Percentiles rank a stretch among this genome's conserved stretches.
Conservation (phyloP, 1,140 invertebrate genomes). For the Drosophila micromelanica region DNA sequence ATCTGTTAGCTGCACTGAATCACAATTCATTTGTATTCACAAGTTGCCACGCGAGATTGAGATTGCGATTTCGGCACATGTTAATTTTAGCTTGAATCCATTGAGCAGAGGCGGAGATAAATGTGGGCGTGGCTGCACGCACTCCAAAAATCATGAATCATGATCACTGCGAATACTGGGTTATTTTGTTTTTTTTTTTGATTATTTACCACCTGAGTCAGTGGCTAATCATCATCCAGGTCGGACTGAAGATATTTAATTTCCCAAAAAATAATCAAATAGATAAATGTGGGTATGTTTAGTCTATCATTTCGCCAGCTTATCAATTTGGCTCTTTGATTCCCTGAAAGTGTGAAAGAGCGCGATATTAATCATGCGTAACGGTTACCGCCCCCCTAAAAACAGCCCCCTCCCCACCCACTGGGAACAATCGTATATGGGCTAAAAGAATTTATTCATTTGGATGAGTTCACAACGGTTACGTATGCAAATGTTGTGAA, state of each 20-base stretch:
- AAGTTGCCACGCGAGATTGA: conserved; percentile 14
- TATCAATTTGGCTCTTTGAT: background rate
- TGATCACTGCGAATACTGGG: conserved; percentile 24
- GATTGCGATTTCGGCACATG: conserved; percentile 41
- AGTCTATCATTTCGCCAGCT: background rate
- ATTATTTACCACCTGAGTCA: background rate
- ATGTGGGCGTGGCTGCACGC: background rate
- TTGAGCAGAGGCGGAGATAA: background rate
- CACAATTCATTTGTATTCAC: conserved; percentile 9
- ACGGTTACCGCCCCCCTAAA: background rate
- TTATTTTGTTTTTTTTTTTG: conserved; percentile 6
- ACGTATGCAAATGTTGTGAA: conserved; percentile 1
- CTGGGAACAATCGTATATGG: background rate
- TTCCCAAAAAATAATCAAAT: no score
- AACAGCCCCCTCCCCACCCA: no score
- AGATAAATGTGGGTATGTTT: background rate
- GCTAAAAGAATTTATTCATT: background rate
- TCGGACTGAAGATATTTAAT: background rate
- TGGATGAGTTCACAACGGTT: conserved; percentile 5
- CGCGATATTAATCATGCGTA: conserved; percentile 5
- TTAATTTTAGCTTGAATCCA: conserved; percentile 30
- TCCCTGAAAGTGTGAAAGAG: background rate
- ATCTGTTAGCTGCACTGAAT: background rate
- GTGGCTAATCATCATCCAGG: background rate
- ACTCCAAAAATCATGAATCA: no score